phyloP scores from a whole-genome alignment of 2,113 vertebrate genomes.

The Polyodon spathula region DNA sequence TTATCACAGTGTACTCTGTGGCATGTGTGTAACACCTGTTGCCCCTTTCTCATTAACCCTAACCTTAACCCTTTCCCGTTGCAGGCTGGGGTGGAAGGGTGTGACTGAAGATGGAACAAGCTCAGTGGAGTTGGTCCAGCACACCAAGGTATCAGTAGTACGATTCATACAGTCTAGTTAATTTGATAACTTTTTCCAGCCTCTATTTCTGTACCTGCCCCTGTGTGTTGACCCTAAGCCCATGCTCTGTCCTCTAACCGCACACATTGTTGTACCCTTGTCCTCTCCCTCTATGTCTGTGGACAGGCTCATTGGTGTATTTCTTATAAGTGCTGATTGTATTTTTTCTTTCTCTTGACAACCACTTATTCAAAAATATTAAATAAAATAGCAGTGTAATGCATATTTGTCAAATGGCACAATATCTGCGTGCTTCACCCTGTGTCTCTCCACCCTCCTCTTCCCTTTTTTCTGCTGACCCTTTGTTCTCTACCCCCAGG shows the following conservation, averaged over 20 bases:
- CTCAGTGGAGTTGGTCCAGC: slow-evolving; percentile 45
- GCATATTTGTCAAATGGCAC: neutral
- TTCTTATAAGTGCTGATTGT: no score
- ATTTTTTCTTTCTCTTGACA: no score
- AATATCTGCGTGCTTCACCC: neutral
- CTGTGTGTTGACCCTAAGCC: no score
- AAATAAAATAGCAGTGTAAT: neutral
- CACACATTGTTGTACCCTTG: no score
- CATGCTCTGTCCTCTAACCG: no score
- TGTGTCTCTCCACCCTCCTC: neutral
- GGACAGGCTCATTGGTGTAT: no score
- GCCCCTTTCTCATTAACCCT: slow-evolving; percentile 1
- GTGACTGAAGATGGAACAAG: slow-evolving; percentile 33
- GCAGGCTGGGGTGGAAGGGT: slow-evolving; percentile 41
- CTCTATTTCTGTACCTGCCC: neutral
- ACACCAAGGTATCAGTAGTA: slow-evolving; percentile 59
- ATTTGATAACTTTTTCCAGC: neutral
- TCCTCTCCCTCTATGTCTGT: no score
- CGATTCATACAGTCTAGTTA: neutral
- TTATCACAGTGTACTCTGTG: no score
- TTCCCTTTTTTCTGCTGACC: neutral
- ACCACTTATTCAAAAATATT: no score
- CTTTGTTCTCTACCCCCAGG: slow-evolving; percentile 41
- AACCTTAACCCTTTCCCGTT: slow-evolving; percentile 6
- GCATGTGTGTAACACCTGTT: neutral